Evolutionary conservation across 2,113 vertebrate genomes (phyloP), one percentile per base, ranked within the genome.

Genomic region (Notothenia coriiceps): DNA sequence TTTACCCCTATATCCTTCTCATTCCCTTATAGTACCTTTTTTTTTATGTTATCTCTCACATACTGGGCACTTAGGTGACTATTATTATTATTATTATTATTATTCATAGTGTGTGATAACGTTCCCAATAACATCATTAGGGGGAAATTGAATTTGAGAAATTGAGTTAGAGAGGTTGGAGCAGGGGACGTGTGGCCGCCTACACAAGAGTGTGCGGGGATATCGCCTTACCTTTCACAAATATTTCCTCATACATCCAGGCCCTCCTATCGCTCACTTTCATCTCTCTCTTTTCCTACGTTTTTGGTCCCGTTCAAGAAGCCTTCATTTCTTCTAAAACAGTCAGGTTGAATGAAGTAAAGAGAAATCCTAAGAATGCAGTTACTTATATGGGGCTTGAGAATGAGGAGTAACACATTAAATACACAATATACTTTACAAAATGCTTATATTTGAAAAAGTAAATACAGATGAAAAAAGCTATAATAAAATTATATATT

Each of bases 131-230:
- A 94, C 84, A 92, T 89, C 54, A 81, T 92, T 89, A 92, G 75
- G 67, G 88, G 84, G 84, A 90, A 94, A 94, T 94, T 89, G 59
- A 90, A 93, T 94, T 94, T 92, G 69, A 88, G 60, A 93, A 94
- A 95, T 94, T 89, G 88, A 94, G 88, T 94, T 94, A 94, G 83
- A 82, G 70, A 79, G 84, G 66, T 77, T 91, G 87, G 77, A 91
- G 85, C 63, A 2, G 59, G 80, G 85, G 69, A 85, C 77, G 29
- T 29, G 78, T 75, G 88, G 79, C 59, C 52, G 71, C 85, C 80
- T 83, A 54, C 71, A 65, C 81, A 88, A 10, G 55, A 88, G 64
- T 86, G 71, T 76, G 80, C 18, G 85, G 79, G 80, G 91, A 86
- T 91, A 91, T 94, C 68, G 5, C 60, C 85, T 94, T 94, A 91